Evolutionary conservation across 92 coral and sea anemone species (phyloP).

Genomic region (Hydrozoanthus gracilis): DNA sequence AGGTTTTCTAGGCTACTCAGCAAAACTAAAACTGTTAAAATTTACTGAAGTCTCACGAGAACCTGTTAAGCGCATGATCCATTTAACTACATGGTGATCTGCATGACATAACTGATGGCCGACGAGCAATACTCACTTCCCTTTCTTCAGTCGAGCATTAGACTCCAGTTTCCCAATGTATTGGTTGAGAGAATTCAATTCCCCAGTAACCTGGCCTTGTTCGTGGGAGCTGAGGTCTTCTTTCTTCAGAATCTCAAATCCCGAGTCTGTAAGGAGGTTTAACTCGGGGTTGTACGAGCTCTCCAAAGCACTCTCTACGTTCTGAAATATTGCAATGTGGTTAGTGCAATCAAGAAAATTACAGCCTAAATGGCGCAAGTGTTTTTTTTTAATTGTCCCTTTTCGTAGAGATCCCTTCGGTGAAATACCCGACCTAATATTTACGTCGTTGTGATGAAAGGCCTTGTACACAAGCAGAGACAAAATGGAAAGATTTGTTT

Average conservation of each 20-base stretch:
- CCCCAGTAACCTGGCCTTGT: conserved; percentile 68
- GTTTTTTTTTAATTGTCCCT: no score
- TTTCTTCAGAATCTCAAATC: conserved; percentile 68
- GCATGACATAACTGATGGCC: background rate
- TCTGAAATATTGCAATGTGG: conserved; percentile 37
- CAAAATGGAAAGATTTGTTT: no score
- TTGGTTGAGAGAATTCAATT: conserved; percentile 69
- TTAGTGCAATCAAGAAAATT: background rate
- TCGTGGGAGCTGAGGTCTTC: conserved; percentile 65
- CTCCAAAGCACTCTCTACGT: conserved; percentile 66
- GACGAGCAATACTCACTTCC: conserved; percentile 49
- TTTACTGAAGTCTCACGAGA: background rate
- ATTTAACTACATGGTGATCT: background rate
- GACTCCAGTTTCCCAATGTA: conserved; percentile 71
- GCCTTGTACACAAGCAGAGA: no score
- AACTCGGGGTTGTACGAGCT: conserved; percentile 69
- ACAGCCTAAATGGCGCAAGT: background rate
- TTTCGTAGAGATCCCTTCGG: no score
- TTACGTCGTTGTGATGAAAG: no score
- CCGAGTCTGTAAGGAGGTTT: conserved; percentile 65
- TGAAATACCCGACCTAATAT: no score
- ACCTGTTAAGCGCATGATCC: conserved; percentile 17
- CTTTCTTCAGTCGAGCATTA: conserved; percentile 75
- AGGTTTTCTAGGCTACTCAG: no score
- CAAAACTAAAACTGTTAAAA: background rate